Evolutionary conservation across 2,888 invertebrate genomes (phyloP).

Genomic region (Drosophila putrida): DNA sequence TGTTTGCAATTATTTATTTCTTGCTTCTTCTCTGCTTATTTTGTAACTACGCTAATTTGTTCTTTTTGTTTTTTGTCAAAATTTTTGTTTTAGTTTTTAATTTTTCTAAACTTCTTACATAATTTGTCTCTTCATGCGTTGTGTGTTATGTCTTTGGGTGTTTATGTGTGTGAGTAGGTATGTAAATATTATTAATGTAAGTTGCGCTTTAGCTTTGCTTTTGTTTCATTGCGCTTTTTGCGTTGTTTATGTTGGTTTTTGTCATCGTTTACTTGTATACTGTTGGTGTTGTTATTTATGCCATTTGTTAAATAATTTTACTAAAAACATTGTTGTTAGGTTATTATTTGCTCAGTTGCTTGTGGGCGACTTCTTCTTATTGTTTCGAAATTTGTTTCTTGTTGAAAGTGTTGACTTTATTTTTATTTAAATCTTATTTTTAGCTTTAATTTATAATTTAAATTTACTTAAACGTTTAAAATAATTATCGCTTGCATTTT

Average conservation of each 20-base stretch:
- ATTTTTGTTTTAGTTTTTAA: slow-evolving; percentile 61
- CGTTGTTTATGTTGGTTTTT: slow-evolving; percentile 47
- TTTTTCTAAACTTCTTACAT: slow-evolving; percentile 82
- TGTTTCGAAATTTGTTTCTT: slow-evolving; percentile 51
- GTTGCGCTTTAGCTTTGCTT: slow-evolving; percentile 67
- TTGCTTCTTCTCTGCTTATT: slow-evolving; percentile 67
- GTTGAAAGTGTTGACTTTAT: slow-evolving; percentile 73
- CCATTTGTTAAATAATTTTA: slow-evolving; percentile 57
- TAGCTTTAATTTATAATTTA: slow-evolving; percentile 85
- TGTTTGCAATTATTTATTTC: slow-evolving; percentile 36
- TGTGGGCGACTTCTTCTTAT: slow-evolving; percentile 46
- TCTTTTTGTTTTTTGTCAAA: slow-evolving; percentile 55
- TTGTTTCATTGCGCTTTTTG: slow-evolving; percentile 60
- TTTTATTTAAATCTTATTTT: slow-evolving; percentile 83
- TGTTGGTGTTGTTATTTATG: slow-evolving; percentile 43
- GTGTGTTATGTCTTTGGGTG: slow-evolving; percentile 40
- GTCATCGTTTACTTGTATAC: slow-evolving; percentile 45
- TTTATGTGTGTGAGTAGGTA: slow-evolving; percentile 45
- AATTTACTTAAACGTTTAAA: slow-evolving; percentile 85
- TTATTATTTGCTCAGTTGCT: slow-evolving; percentile 44
- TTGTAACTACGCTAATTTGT: slow-evolving; percentile 74
- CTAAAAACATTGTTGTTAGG: slow-evolving; percentile 60
- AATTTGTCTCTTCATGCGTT: slow-evolving; percentile 80
- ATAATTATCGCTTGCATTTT: slow-evolving; percentile 84
- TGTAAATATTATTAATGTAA: slow-evolving; percentile 54